Percentiles rank a stretch among this genome's conserved stretches.
These are phyloP conservation scores for Drosophila orena DNA, from an alignment of 1,140 invertebrate genomes.

Conservation along the genomic window DNA sequence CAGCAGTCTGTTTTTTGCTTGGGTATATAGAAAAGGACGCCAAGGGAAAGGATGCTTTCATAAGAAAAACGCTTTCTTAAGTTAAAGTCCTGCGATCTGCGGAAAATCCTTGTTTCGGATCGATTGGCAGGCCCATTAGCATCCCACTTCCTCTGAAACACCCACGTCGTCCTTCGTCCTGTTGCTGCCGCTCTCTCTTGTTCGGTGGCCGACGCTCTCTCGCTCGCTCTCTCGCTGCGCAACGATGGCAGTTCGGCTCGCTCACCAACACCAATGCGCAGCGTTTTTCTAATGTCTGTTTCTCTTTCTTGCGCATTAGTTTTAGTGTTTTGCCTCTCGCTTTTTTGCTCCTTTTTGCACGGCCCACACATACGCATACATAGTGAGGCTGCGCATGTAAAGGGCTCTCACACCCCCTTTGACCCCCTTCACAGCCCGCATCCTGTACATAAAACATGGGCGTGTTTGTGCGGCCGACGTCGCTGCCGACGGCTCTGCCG, in stretches of 20 bases:
- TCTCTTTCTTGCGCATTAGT: conserved; percentile 84
- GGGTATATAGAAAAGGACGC: conserved; percentile 4
- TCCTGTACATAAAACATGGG: conserved; percentile 81
- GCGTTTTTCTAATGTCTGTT: conserved; percentile 79
- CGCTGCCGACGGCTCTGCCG: conserved; percentile 53
- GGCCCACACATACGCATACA: conserved; percentile 21
- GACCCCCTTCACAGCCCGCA: conserved; percentile 2
- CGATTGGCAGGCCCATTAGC: neutral
- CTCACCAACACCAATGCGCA: conserved; percentile 49
- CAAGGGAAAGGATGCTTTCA: neutral
- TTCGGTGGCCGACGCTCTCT: conserved; percentile 9
- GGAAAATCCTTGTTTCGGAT: conserved; percentile 2
- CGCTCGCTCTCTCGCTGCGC: conserved; percentile 56
- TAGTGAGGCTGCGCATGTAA: conserved; percentile 48
- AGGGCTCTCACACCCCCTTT: conserved; percentile 1
- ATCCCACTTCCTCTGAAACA: conserved; percentile 47
- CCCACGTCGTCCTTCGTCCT: conserved; percentile 46
- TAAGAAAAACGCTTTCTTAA: neutral
- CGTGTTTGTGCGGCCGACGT: conserved; percentile 74
- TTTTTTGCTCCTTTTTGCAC: conserved; percentile 82
- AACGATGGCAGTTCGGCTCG: conserved; percentile 50
- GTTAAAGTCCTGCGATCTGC: neutral
- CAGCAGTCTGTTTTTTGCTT: neutral
- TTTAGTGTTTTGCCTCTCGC: conserved; percentile 84
- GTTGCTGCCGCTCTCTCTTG: conserved; percentile 15